phyloP scores from a whole-genome alignment of 2,888 invertebrate species.

The Drosophila greeni region DNA sequence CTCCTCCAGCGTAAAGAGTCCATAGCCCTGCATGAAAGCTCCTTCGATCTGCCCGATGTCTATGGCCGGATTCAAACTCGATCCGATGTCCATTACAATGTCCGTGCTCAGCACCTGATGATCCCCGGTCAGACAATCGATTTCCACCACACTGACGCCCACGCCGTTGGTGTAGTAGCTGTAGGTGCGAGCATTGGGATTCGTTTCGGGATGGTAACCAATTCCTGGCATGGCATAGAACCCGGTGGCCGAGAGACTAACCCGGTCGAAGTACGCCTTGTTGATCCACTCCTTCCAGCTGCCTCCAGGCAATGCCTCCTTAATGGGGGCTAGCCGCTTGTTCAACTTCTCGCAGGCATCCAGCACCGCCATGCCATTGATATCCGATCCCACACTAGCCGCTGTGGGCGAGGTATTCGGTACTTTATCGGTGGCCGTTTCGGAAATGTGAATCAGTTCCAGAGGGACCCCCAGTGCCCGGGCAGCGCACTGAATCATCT shows the following conservation, averaged over 20 bases:
- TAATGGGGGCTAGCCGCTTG: constrained; percentile 86
- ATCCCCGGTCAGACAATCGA: constrained; percentile 96
- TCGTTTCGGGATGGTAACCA: constrained; percentile 85
- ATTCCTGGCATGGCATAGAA: constrained; percentile 88
- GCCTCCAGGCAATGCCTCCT: constrained; percentile 86
- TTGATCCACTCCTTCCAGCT: constrained; percentile 92
- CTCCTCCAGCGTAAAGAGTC: constrained; percentile 94
- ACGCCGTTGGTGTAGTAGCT: constrained; percentile 93
- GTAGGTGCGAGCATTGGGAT: constrained; percentile 85
- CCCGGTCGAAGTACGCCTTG: constrained; percentile 86
- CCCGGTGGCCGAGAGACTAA: constrained; percentile 90
- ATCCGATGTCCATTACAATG: constrained; percentile 98
- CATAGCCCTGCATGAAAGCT: constrained; percentile 96
- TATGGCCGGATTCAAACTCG: constrained; percentile 96
- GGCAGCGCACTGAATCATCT: constrained; percentile 95
- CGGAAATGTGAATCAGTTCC: constrained; percentile 88
- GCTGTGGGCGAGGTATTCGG: constrained; percentile 95
- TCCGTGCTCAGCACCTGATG: constrained; percentile 93
- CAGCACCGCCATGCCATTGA: constrained; percentile 94
- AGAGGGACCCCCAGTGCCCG: constrained; percentile 84
- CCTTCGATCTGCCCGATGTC: constrained; percentile 98
- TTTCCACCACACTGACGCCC: constrained; percentile 92
- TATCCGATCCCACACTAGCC: constrained; percentile 91
- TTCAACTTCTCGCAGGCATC: constrained; percentile 88
- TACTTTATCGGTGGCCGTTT: constrained; percentile 93